These are phyloP conservation scores for Drosophila ezoana DNA, from an alignment of 2,888 invertebrate species.

Conservation along the genomic window DNA sequence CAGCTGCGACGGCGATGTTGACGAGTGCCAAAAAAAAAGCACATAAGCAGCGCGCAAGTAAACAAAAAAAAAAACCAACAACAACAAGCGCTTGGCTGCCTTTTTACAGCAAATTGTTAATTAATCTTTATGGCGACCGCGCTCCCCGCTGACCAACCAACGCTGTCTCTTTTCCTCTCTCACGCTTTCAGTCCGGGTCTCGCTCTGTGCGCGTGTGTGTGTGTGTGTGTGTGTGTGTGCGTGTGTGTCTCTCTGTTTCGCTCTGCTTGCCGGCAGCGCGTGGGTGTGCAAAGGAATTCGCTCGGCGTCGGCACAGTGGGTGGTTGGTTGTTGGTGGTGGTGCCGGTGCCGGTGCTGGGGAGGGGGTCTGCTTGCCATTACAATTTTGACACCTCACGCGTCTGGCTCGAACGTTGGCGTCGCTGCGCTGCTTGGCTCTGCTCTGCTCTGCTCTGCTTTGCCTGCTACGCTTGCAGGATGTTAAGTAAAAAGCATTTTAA, in stretches of 20 bases:
- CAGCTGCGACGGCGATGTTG: slow-evolving; percentile 58
- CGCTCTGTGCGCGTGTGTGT: neutral
- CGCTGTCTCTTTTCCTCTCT: slow-evolving; percentile 20
- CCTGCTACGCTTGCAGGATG: slow-evolving; percentile 57
- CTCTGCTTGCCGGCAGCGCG: slow-evolving; percentile 17
- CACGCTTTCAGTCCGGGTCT: neutral
- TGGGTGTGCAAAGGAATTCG: slow-evolving; percentile 54
- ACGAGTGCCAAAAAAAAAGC: slow-evolving; percentile 65
- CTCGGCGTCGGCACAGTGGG: slow-evolving; percentile 24
- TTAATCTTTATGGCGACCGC: slow-evolving; percentile 75
- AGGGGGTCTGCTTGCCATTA: slow-evolving; percentile 38
- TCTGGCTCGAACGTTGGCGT: slow-evolving; percentile 21
- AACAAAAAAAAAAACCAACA: slow-evolving; percentile 20
- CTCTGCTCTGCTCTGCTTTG: slow-evolving; percentile 18
- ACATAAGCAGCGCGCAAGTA: slow-evolving; percentile 16
- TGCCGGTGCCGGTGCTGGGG: too few relatives aligned
- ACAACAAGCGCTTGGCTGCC: slow-evolving; percentile 39
- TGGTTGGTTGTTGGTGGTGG: slow-evolving; percentile 17
- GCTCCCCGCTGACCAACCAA: slow-evolving; percentile 1
- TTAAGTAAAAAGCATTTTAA: slow-evolving; percentile 82
- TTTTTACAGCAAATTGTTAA: slow-evolving; percentile 79
- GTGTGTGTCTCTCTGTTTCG: slow-evolving; percentile 15
- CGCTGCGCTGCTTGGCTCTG: slow-evolving; percentile 19
- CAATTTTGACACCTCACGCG: slow-evolving; percentile 67
- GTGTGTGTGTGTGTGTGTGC: too few relatives aligned